Conservation (phyloP, 1,140 invertebrate species). For the Drosophila sturtevanti region DNA sequence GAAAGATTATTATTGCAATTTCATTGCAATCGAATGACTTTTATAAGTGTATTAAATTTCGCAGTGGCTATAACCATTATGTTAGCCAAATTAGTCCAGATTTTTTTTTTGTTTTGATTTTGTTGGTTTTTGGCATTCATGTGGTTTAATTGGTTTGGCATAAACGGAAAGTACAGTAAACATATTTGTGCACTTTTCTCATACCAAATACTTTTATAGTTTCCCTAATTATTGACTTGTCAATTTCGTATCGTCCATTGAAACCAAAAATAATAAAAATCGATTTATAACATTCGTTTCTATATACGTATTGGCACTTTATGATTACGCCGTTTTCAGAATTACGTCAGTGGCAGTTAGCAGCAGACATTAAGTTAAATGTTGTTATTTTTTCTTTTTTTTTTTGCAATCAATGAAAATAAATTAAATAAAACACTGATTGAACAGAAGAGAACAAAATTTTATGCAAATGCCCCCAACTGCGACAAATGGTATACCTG, state of each 20-base stretch:
- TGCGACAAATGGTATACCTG: constrained; percentile 27
- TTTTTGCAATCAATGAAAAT: constrained; percentile 77
- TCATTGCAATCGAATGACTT: not conserved
- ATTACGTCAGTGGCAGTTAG: constrained; percentile 42
- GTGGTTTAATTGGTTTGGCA: not conserved
- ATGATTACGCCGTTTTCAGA: constrained; percentile 18
- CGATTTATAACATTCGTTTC: constrained; percentile 19
- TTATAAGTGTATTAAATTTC: not conserved
- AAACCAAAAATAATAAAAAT: not conserved
- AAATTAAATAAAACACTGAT: constrained; percentile 69
- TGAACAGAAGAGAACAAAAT: constrained; percentile 72
- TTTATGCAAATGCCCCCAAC: constrained; percentile 63
- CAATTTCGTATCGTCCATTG: not conserved
- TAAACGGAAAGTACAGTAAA: not conserved
- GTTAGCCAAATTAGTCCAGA: not conserved
- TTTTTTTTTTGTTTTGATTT: not conserved
- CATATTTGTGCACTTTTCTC: constrained; percentile 5
- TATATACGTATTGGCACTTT: constrained; percentile 16
- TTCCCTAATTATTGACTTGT: constrained; percentile 1
- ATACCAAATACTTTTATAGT: not conserved
- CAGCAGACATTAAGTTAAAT: constrained; percentile 44
- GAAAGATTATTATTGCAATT: not conserved
- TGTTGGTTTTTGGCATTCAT: not conserved
- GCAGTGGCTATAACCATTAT: not conserved
- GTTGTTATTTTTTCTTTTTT: no score